A percentile compares a stretch with the other conserved stretches of the same genome.
Conservation (phyloP, 2,113 vertebrate genomes). For the Caloenas nicobarica region DNA sequence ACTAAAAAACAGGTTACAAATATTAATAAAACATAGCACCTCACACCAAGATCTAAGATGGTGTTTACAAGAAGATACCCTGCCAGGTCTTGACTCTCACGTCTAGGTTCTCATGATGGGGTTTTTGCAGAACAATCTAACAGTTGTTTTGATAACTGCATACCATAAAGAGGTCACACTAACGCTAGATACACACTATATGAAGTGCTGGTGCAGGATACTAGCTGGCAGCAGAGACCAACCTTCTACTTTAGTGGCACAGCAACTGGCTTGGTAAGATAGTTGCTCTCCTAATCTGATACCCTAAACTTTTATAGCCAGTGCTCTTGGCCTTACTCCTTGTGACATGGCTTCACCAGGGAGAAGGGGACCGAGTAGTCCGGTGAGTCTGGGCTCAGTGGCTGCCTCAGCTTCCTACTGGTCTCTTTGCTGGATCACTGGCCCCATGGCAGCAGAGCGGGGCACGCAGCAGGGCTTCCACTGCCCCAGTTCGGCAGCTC, state of each 20-base stretch:
- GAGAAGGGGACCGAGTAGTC: background rate
- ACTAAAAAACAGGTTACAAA: background rate
- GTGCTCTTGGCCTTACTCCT: background rate
- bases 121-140: background rate
- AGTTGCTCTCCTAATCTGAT: background rate
- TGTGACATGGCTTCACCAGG: background rate
- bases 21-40: background rate
- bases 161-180: background rate
- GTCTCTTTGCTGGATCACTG: background rate
- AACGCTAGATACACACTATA: background rate
- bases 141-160: background rate
- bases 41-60: background rate
- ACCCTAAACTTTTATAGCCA: background rate
- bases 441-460: background rate
- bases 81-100: background rate
- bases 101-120: accelerated
- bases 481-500: background rate
- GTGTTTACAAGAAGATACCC: background rate
- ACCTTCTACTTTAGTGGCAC: background rate
- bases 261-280: background rate
- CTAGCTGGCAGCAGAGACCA: background rate
- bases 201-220: background rate
- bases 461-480: background rate
- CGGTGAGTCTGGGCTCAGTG: too few species aligned
- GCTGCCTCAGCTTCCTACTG: background rate